A percentile compares a stretch with the other conserved stretches of the same genome.
Conservation (phyloP, 1,140 invertebrate species). For the Akabosia matsudoensis region DNA sequence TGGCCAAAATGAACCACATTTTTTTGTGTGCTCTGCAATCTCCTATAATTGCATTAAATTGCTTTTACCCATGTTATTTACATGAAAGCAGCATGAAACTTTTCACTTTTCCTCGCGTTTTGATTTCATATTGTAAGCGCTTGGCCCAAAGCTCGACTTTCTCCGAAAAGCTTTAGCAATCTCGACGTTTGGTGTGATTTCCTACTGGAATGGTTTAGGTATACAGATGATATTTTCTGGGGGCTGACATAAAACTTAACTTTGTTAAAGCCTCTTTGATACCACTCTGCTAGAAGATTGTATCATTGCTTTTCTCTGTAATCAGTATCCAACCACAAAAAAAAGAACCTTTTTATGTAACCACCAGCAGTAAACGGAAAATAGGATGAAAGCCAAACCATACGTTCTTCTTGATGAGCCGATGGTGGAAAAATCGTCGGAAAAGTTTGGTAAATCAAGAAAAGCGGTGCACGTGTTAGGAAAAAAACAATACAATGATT, state of each 20-base stretch:
- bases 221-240: background rate
- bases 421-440: too few relatives aligned
- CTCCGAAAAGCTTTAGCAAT: too few relatives aligned
- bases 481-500: background rate
- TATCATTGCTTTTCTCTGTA: background rate
- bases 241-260: background rate
- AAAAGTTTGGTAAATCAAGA: too few relatives aligned
- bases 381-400: background rate
- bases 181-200: too few relatives aligned
- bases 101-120: background rate
- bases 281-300: slow-evolving; percentile 1
- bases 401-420: background rate
- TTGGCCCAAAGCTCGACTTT: too few relatives aligned
- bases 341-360: background rate
- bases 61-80: too few relatives aligned
- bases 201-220: too few relatives aligned
- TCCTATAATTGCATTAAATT: background rate
- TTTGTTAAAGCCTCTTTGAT: slow-evolving; percentile 19
- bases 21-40: too few relatives aligned
- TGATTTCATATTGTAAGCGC: background rate
- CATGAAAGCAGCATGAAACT: background rate
- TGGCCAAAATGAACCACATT: background rate
- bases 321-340: background rate
- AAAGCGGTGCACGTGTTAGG: background rate
- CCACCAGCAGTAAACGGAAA: background rate